Evolutionary conservation across 2,888 invertebrate species (phyloP), one percentile per base, ranked within the genome.

Genomic region (Chymomyza fuscimana): DNA sequence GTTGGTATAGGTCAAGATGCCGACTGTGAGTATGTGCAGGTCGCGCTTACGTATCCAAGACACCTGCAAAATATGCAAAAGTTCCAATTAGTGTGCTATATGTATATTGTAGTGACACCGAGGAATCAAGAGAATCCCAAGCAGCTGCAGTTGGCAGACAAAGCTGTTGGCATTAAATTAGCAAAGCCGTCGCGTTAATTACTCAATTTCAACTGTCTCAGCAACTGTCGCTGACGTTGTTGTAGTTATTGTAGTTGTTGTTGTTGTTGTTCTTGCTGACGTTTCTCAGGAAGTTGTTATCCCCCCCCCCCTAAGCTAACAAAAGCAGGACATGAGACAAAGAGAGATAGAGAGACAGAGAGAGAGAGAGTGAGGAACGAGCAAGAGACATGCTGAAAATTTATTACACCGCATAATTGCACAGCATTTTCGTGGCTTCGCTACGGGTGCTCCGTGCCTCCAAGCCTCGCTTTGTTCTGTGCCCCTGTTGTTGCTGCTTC

Each of bases 31-130:
- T 81, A 95, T 94, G 93, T 96, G 96, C 68, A 96, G 93, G 91
- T 96, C 96, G 52, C 96, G 93, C 88, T 96, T 96, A 19, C 96
- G 93, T 83, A 96, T 96, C 96, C 96, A 96, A 10, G 96, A 96
- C 46, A 96, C 87, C 89, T 88, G 29, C 54, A 32, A 32, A 32
- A 46, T 25, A 19, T 15, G 29, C 46, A 62, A 60, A n/a, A 19
- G 52, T n/a, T 7, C 52, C 40, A 46, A 46, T 46, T 46, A 46
- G 40, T 46, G 40, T 46, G 40, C 40, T 40, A 40, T 40, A 40
- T 40, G 40, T 46, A 46, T 46, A 46, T 46, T 46, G 40, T 46
- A 46, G 40, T 12, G 40, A 46, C 12, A 12, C 4, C 10, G 54
- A 54, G 54, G 19, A n/a, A 54, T 19, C 54, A 58, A 58, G 15